Evolutionary conservation across 2,113 vertebrate species (phyloP), one percentile per base, ranked within the genome.

Genomic region (Pituophis catenifer): DNA sequence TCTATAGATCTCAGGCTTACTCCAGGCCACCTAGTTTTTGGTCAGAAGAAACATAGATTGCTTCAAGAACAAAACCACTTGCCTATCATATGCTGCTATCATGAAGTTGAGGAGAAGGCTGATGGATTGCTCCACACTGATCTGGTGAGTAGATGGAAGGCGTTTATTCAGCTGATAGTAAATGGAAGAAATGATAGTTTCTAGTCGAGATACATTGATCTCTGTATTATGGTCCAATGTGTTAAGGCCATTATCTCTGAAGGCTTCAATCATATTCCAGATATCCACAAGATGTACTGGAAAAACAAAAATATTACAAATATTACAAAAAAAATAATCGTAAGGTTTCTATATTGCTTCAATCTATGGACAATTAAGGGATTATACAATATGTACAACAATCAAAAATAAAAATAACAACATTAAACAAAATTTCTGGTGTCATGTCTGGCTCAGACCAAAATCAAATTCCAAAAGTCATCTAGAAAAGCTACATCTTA

Each of bases 211-310:
- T 96, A 99, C 99, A n/a, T 98, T 99, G 95, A 99, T 98, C 97
- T 99, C 99, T 0, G 98, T 97, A 92, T 95, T 97, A 81, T 99
- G 98, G 86, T 99, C 99, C 98, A 99, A 89, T 0, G 98, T 98
- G 97, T 99, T 99, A 96, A 99, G 98, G 94, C 99, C 99, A 24
- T 99, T 99, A 91, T 99, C 99, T 89, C 99, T 97, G 97, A 99
- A 99, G 95, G 99, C 99, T 98, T 99, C 99, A 7, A 99, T 99
- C 99, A 99, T 99, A 90, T 99, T 99, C 99, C 99, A 99, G 96
- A 99, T 99, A 86, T 99, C 99, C 91, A 99, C 99, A 10, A 99
- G 98, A 94, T 99, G 99, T 95, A 99, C 99, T 99, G 52, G 24
- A 15, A 90, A 58, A 5, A 75, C 62, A n/a, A 92, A 90, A 50